Base-by-base conservation (phyloP, 2,888 invertebrate species). In the Laspeyria flexula region DNA sequence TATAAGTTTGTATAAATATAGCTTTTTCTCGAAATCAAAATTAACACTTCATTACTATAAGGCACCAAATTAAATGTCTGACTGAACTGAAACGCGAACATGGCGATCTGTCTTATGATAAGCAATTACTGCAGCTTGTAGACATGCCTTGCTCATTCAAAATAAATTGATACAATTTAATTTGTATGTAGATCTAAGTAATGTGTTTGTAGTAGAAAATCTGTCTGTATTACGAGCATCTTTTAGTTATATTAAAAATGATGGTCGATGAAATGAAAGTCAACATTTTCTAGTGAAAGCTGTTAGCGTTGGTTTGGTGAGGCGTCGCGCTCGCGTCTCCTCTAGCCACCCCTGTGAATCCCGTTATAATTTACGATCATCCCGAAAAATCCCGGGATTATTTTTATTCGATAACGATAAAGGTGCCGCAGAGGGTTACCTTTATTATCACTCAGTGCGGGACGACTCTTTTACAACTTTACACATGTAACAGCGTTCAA, bases 371-470 rank as follows among this genome's bases (percentile, higher is more conserved):
- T 92, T 92, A 91, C 90, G 92, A 90, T 88, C 88, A 90, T 89
- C 90, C 90, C 84, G 68, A 88, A 89, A 89, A 90, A 89, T 88
- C 89, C 86, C 73, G 66, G 89, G 90, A 90, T 92, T 91, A 92
- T 90, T 91, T 92, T 92, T 91, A 92, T 92, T 90, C 85, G 90
- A 91, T 92, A 91, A 90, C 90, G 90, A 91, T 91, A 90, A 90
- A 91, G 90, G 90, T 88, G 77, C 84, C 83, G 83, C 82, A 65
- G 87, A 87, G 89, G 90, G 90, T 90, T 88, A 86, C 89, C 88
- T 90, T 91, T 91, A 91, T 90, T 92, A 92, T 92, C 92, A 91
- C 90, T 90, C 87, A 86, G 81, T 71, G 75, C 61, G 80, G 78
- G 82, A 86, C 79, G 81, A 81, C 80, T 83, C 84, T 89, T 89